phyloP scores from a whole-genome alignment of 53 echinoderm and acorn worm genomes.

The Antedon mediterranea region DNA sequence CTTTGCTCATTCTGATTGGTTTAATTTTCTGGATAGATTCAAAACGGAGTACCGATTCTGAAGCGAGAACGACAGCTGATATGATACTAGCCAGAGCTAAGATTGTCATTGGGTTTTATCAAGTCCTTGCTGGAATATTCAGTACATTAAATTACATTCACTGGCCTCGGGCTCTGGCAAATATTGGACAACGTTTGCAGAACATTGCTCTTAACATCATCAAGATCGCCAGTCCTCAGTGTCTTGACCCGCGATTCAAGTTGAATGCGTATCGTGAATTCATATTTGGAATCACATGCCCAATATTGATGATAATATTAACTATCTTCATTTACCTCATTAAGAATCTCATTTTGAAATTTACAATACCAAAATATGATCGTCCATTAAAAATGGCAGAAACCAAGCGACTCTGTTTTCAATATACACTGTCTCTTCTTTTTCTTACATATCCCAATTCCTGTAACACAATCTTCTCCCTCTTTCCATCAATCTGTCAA shows the following conservation, averaged over 20 bases:
- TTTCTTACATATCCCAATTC: slow-evolving; percentile 34
- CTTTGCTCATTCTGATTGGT: background rate
- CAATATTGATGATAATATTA: background rate
- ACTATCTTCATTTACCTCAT: background rate
- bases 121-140: slow-evolving; percentile 34
- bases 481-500: slow-evolving; percentile 33
- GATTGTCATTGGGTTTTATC: slow-evolving; percentile 44
- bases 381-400: background rate
- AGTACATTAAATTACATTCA: slow-evolving; percentile 10
- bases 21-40: background rate
- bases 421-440: slow-evolving; percentile 11
- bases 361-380: background rate
- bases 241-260: slow-evolving; percentile 19
- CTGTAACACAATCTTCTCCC: slow-evolving; percentile 19
- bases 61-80: slow-evolving; percentile 5
- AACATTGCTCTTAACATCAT: slow-evolving; percentile 19
- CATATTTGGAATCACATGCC: slow-evolving; percentile 8
- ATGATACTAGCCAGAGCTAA: slow-evolving; percentile 21
- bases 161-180: slow-evolving; percentile 14
- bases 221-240: slow-evolving; percentile 24
- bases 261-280: slow-evolving; percentile 27
- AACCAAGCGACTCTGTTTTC: background rate
- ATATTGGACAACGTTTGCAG: slow-evolving; percentile 5
- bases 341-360: background rate
- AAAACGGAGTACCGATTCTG: background rate